Conservation (phyloP, 2,113 vertebrate species). For the Lycaon pictus region DNA sequence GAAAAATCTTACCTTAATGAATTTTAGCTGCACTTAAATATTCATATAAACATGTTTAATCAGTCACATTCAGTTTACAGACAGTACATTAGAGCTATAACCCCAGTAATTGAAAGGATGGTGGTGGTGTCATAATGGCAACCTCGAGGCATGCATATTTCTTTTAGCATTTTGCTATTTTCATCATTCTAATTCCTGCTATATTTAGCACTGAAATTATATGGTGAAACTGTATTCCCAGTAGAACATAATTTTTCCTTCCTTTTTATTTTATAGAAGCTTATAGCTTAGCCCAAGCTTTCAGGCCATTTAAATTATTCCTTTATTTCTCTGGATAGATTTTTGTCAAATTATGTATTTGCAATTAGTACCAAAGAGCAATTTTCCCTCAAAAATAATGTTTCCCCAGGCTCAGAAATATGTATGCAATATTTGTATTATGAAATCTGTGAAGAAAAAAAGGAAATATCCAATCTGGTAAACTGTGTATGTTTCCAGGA, state of each 20-base stretch:
- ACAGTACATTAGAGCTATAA: neutral
- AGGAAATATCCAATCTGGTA: neutral
- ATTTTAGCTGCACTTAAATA: neutral
- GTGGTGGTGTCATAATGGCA: neutral
- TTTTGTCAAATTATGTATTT: slow-evolving; percentile 60
- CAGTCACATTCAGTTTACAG: neutral
- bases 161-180: slow-evolving; percentile 31
- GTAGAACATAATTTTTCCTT: slow-evolving; percentile 17
- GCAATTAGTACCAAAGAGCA: slow-evolving; percentile 69
- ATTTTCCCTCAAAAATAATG: slow-evolving; percentile 51
- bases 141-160: neutral
- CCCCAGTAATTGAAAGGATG: neutral
- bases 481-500: neutral
- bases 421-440: slow-evolving; percentile 45
- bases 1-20: neutral
- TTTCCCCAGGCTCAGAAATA: slow-evolving; percentile 35
- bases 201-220: slow-evolving; percentile 64
- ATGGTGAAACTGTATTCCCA: slow-evolving; percentile 8
- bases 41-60: neutral
- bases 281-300: neutral
- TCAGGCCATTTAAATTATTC: slow-evolving; percentile 62
- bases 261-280: slow-evolving; percentile 45
- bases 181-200: slow-evolving; percentile 48
- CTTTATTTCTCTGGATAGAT: slow-evolving; percentile 63
- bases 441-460: slow-evolving; percentile 3